Base-by-base conservation (phyloP, 2,797 vertebrate species). In the Macroramphosus scolopax region DNA sequence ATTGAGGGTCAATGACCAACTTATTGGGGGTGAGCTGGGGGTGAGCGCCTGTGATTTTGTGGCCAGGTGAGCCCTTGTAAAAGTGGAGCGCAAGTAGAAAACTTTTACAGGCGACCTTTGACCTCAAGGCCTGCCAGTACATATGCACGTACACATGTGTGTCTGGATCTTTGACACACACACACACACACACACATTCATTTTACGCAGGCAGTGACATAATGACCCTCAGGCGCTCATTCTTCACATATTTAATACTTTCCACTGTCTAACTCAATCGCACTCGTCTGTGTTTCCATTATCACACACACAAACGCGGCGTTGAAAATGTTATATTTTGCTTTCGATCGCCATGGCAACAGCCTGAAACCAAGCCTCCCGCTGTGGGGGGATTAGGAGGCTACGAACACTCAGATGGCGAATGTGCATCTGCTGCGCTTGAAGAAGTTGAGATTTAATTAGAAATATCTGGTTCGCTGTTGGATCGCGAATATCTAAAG, bases 371-470 rank as follows among this genome's bases (percentile, higher is more conserved):
- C 68, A n/a, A n/a, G n/a, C n/a, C 54, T 44, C 38, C 11, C 18
- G 37, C 17, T 8, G 8, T 57, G 45, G 9, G 38, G 20, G 20
- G n/a, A 54, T 72, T 61, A 53, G 54, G 41, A 66, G 68, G 56
- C 68, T 74, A 61, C 37, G 58, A 36, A 53, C 18, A 33, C 55
- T 70, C 77, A 62, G 55, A 66, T 28, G 45, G 60, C 12, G 62
- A 47, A 56, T 29, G 16, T 62, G 46, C 44, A 62, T 72, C 60
- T 67, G 60, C 22, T 58, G 50, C 12, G 15, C 46, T 71, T 43
- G 17, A 80, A 57, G 41, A 46, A 72, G 41, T 51, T 74, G 77
- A 69, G 64, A 48, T 67, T 74, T 77, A 82, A 86, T 88, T 66
- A 80, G 30, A 77, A 71, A 58, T 68, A 51, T 67, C 50, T 74